Evolutionary conservation across 2,888 invertebrate genomes (phyloP).

Genomic region (Agapetus fuscipes): DNA sequence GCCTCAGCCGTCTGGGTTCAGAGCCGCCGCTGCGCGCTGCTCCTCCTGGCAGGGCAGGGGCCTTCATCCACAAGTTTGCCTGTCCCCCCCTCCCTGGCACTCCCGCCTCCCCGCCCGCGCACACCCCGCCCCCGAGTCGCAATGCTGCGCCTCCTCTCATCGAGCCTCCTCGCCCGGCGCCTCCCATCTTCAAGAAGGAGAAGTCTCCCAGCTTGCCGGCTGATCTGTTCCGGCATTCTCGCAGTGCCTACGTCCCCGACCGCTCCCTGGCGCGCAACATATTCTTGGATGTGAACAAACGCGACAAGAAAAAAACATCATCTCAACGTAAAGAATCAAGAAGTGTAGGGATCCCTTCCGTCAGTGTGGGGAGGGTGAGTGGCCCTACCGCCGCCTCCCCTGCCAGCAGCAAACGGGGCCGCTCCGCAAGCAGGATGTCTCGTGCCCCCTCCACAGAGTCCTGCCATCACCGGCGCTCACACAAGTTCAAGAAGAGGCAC

Average conservation of each 20-base stretch:
- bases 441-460: constrained; percentile 26
- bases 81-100: constrained; percentile 36
- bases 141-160: too few relatives aligned
- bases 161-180: not conserved
- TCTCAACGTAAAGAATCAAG: constrained; percentile 45
- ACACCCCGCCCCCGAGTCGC: constrained; percentile 31
- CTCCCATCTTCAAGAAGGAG: constrained; percentile 31
- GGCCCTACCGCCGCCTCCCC: constrained; percentile 20
- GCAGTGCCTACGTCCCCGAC: constrained; percentile 39
- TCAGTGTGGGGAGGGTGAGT: constrained; percentile 24
- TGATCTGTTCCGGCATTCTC: constrained; percentile 38
- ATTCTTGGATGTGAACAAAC: constrained; percentile 40
- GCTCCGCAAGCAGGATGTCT: constrained; percentile 15
- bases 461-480: constrained; percentile 40
- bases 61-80: constrained; percentile 42
- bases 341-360: constrained; percentile 41
- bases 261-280: constrained; percentile 39
- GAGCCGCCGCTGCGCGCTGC: too few relatives aligned
- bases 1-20: too few relatives aligned
- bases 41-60: constrained; percentile 36
- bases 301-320: constrained; percentile 34
- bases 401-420: constrained; percentile 8
- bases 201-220: constrained; percentile 31
- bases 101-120: constrained; percentile 41
- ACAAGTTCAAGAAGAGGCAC: constrained; percentile 31